phyloP scores from a whole-genome alignment of 2,888 invertebrate genomes.

The Scaptomyza cyrtandrae region DNA sequence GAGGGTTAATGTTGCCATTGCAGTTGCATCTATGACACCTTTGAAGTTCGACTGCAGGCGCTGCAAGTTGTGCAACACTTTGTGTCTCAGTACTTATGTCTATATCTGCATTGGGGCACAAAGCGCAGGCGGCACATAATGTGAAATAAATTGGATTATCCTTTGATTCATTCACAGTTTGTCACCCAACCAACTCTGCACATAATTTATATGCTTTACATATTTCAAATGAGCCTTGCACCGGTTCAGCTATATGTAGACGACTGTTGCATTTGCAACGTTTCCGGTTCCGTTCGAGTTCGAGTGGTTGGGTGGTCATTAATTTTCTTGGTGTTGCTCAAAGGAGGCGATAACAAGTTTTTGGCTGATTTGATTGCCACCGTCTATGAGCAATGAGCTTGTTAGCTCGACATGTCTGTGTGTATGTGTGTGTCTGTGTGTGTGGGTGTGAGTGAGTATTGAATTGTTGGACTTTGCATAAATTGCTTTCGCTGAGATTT shows the following conservation, averaged over 20 bases:
- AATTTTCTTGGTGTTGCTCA: conserved; percentile 77
- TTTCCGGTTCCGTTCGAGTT: neutral
- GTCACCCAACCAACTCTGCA: conserved; percentile 64
- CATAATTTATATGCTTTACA: conserved; percentile 81
- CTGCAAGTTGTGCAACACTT: conserved; percentile 47
- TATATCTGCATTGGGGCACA: conserved; percentile 62
- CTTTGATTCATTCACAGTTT: conserved; percentile 82
- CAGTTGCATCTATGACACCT: conserved; percentile 59
- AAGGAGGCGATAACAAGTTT: conserved; percentile 78
- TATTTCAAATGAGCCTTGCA: conserved; percentile 72
- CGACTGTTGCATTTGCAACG: conserved; percentile 15
- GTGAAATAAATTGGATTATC: conserved; percentile 83
- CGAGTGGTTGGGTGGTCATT: conserved; percentile 61
- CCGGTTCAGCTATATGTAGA: neutral
- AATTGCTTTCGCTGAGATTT: conserved; percentile 61
- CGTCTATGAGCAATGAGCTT: conserved; percentile 70
- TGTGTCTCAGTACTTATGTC: conserved; percentile 30
- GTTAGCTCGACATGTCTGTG: conserved; percentile 22
- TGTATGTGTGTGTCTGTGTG: conserved; percentile 6
- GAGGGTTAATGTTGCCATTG: conserved; percentile 27
- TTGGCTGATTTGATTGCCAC: conserved; percentile 77
- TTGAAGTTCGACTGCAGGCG: conserved; percentile 60
- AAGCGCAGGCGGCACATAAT: conserved; percentile 63
- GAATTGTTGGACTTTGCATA: conserved; percentile 37
- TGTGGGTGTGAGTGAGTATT: conserved; percentile 9